A percentile compares a stretch with the other conserved stretches of the same genome.
phyloP scores from a whole-genome alignment of 2,797 vertebrate genomes.

The Enteromius anoplus region DNA sequence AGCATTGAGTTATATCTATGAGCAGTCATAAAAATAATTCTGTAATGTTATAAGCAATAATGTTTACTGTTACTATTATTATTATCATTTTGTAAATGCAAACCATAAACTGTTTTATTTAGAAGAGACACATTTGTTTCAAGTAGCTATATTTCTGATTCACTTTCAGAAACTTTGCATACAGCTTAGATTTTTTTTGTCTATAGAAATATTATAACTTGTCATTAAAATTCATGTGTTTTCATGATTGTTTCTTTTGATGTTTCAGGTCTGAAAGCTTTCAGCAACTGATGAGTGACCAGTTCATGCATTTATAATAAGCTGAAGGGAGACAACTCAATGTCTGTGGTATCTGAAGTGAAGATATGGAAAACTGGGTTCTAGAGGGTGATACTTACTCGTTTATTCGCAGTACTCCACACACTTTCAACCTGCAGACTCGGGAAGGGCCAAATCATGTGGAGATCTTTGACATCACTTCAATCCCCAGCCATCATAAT shows the following conservation, averaged over 20 bases:
- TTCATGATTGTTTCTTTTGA: not conserved
- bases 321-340: constrained; percentile 66
- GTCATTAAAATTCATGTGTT: not conserved
- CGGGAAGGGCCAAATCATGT: constrained; percentile 79
- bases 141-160: not conserved
- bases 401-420: constrained; percentile 74
- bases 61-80: constrained; percentile 5
- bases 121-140: not conserved
- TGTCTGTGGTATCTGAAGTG: constrained; percentile 68
- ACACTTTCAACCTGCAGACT: constrained; percentile 72
- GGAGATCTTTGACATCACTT: constrained; percentile 82
- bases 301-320: constrained; percentile 35
- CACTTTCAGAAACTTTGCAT: not conserved
- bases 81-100: not conserved
- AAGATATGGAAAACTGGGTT: constrained; percentile 83
- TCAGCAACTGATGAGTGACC: constrained; percentile 26
- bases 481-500: constrained; percentile 69
- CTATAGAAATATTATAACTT: not conserved
- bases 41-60: not conserved
- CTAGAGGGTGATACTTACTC: constrained; percentile 80
- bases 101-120: not conserved
- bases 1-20: no score
- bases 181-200: not conserved
- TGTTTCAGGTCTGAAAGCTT: constrained; percentile 47
- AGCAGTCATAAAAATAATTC: not conserved